Conservation (phyloP, 37 sponge, comb jelly and placozoan species). For the Bolinopsis microptera region DNA sequence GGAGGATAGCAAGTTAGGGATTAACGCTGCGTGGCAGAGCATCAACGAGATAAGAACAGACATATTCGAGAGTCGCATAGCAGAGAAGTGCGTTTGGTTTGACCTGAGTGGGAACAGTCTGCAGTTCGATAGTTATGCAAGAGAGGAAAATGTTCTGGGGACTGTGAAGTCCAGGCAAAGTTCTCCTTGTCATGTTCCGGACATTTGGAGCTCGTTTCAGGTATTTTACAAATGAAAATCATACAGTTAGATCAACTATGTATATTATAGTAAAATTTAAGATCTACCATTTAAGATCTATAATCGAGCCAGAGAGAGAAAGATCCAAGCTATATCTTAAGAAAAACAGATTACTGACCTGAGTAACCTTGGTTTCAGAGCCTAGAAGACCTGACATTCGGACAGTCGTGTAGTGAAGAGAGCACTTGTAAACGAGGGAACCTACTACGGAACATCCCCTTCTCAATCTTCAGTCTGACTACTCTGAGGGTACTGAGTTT, state of each 20-base stretch:
- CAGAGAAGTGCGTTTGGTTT: conserved; percentile 56
- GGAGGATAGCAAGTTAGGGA: conserved; percentile 36
- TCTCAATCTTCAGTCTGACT: not conserved
- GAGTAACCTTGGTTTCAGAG: too few species aligned
- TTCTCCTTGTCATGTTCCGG: conserved; percentile 44
- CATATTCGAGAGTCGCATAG: conserved; percentile 36
- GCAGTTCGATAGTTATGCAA: conserved; percentile 26
- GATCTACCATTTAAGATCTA: too few species aligned
- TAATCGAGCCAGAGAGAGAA: too few species aligned
- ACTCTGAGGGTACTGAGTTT: conserved; percentile 36
- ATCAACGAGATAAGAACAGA: not conserved
- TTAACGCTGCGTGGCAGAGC: conserved; percentile 23
- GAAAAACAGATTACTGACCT: too few species aligned
- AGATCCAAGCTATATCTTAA: too few species aligned
- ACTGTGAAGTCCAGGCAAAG: conserved; percentile 18
- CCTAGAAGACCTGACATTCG: conserved; percentile 15
- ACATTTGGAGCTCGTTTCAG: conserved; percentile 40
- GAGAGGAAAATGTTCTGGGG: not conserved
- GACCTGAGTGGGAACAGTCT: conserved; percentile 56
- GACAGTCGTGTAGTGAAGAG: conserved; percentile 54
- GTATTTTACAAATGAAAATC: not conserved
- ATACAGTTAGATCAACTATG: too few species aligned
- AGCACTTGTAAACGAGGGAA: conserved; percentile 60
- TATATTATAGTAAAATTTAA: too few species aligned
- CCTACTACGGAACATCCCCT: conserved; percentile 28